Conservation (phyloP, 2,797 vertebrate species). For the Danio tinwini region DNA sequence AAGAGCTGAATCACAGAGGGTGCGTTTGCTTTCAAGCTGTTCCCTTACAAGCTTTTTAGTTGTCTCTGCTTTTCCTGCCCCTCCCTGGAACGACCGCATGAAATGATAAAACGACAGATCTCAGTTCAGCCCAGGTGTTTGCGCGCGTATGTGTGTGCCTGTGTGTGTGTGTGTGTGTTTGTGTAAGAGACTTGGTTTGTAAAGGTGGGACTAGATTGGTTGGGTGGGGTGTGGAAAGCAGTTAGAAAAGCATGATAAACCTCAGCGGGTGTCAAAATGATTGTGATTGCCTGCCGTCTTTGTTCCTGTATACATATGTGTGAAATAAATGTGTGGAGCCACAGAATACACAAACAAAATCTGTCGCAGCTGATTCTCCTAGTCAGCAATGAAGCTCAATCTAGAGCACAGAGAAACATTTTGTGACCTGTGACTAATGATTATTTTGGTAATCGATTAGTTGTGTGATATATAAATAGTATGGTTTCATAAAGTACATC, state of each 20-base stretch:
- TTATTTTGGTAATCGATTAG: too few species aligned
- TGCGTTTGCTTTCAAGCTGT: slow-evolving; percentile 16
- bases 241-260: slow-evolving; percentile 51
- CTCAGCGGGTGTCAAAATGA: slow-evolving; percentile 34
- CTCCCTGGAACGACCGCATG: slow-evolving; percentile 51
- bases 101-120: slow-evolving; percentile 48
- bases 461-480: too few species aligned
- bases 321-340: slow-evolving; percentile 2
- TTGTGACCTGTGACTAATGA: too few species aligned
- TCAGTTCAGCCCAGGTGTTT: slow-evolving; percentile 37
- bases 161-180: not conserved
- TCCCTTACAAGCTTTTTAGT: slow-evolving; percentile 42
- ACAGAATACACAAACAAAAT: not conserved
- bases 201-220: slow-evolving; percentile 37
- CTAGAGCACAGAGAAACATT: too few species aligned
- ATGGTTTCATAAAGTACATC: too few species aligned
- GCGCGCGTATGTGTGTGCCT: not conserved
- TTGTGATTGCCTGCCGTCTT: slow-evolving; percentile 27
- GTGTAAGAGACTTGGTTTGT: slow-evolving; percentile 10
- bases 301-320: slow-evolving; percentile 28
- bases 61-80: slow-evolving; percentile 57
- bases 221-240: slow-evolving; percentile 46
- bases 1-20: slow-evolving; percentile 45
- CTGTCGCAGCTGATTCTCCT: too few species aligned
- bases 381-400: too few species aligned